Conservation (phyloP, 2,888 invertebrate species). For the Atrina japonica region DNA sequence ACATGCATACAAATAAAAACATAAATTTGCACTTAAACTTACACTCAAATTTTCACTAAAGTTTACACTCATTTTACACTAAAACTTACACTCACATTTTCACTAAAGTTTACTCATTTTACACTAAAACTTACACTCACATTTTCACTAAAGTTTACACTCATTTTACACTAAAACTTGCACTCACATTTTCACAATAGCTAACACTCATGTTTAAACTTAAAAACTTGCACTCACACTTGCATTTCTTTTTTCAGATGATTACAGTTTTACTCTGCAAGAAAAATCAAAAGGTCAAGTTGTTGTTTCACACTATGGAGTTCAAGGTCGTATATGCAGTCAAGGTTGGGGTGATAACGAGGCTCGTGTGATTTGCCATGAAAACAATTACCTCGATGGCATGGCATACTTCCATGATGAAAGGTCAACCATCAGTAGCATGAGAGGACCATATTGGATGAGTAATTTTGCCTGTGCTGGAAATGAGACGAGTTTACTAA, state of each 20-base stretch:
- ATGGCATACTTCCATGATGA: slow-evolving; percentile 46
- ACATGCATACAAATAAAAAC: no score
- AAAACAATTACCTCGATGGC: slow-evolving; percentile 55
- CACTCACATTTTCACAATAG: no score
- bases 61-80: no score
- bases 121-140: no score
- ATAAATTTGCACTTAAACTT: no score
- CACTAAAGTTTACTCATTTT: no score
- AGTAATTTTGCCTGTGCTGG: slow-evolving; percentile 71
- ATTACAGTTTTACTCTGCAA: slow-evolving; percentile 55
- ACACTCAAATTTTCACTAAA: no score
- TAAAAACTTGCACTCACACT: no score
- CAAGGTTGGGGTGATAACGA: slow-evolving; percentile 67
- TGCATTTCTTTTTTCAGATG: slow-evolving; percentile 50
- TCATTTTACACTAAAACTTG: no score
- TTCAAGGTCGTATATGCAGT: slow-evolving; percentile 81
- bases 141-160: no score
- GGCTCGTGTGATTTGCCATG: slow-evolving; percentile 67
- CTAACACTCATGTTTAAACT: no score
- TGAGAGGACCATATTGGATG: slow-evolving; percentile 68
- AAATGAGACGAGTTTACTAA: slow-evolving; percentile 55
- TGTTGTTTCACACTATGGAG: slow-evolving; percentile 70
- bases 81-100: no score
- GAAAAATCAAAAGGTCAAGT: slow-evolving; percentile 52
- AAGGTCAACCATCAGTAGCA: slow-evolving; percentile 36